Evolutionary conservation across 2,888 invertebrate species (phyloP), one percentile per base, ranked within the genome.

Genomic region (Omphaloscelis lunosa): DNA sequence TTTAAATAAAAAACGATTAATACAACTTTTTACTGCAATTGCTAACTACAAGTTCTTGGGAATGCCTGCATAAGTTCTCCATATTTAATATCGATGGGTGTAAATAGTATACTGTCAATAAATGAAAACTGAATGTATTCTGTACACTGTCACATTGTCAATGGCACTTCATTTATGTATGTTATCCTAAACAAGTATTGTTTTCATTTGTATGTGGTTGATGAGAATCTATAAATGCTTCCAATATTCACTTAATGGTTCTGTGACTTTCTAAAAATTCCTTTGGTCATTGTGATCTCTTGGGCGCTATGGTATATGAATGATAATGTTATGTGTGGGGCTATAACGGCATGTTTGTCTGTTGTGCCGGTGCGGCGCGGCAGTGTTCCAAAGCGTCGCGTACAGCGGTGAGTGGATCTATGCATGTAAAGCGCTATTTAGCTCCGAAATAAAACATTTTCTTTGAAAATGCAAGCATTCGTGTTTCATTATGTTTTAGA

Each of bases 311-410:
- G 87, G 80, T 89, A 85, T 81, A 81, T 85, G 86, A 85, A 87
- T 86, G 89, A 87, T 84, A 82, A 84, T 88, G 82, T 86, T 83
- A 82, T 80, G 89, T 90, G 87, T 91, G 90, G 92, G 92, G 91
- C 90, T 93, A 91, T 96, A 96, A 96, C 92, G 94, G 96, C 96
- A 96, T 96, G 96, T 96, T 96, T 96, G 93, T 96, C 94, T 96
- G 95, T 96, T 96, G 94, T 94, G 94, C 92, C 95, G 96, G 96
- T 95, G 96, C 96, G 94, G 95, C 93, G 94, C 93, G 92, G 95
- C 98, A 98, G 98, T 98, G 98, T 98, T 98, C 98, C 98, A 98
- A 98, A 98, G 98, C 97, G 98, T 98, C 98, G 98, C 98, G 97
- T 98, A 98, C 97, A 98, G 98, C 97, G 98, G 98, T 98, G 98